Conservation (phyloP, 2,113 vertebrate genomes). For the Pheucticus melanocephalus region DNA sequence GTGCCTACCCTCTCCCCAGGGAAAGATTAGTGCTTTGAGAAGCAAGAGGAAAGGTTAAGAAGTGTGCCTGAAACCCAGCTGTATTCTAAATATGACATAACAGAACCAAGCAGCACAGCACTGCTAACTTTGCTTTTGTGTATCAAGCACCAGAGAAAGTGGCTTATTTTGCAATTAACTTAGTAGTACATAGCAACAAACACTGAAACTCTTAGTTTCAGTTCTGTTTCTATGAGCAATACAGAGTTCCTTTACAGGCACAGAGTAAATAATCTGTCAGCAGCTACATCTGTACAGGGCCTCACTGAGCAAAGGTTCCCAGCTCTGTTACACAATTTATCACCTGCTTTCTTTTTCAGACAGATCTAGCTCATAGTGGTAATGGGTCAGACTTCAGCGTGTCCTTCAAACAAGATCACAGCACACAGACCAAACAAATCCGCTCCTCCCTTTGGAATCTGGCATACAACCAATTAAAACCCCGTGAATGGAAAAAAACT, state of each 20-base stretch:
- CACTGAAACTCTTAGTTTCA: neutral
- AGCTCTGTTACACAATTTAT: neutral
- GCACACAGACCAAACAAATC: constrained; percentile 78
- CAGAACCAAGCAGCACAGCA: neutral
- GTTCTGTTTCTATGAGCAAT: neutral
- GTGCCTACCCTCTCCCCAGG: neutral
- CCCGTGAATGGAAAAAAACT: constrained; percentile 83
- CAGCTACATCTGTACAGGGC: neutral
- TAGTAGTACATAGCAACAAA: neutral
- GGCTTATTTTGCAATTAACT: neutral
- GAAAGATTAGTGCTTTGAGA: neutral
- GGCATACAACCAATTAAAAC: constrained; percentile 81
- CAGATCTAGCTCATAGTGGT: constrained; percentile 46
- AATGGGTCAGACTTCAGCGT: constrained; percentile 62
- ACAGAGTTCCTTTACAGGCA: neutral
- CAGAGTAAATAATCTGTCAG: neutral
- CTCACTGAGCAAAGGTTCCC: neutral
- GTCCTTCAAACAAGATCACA: constrained; percentile 90
- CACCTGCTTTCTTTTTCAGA: constrained; percentile 73
- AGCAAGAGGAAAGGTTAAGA: neutral
- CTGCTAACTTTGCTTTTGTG: neutral
- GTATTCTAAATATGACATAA: neutral
- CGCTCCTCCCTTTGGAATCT: constrained; percentile 81
- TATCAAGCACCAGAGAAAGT: neutral
- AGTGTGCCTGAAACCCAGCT: neutral